phyloP scores from a whole-genome alignment of 2,888 invertebrate genomes.

The Temnothorax rugatulus region DNA sequence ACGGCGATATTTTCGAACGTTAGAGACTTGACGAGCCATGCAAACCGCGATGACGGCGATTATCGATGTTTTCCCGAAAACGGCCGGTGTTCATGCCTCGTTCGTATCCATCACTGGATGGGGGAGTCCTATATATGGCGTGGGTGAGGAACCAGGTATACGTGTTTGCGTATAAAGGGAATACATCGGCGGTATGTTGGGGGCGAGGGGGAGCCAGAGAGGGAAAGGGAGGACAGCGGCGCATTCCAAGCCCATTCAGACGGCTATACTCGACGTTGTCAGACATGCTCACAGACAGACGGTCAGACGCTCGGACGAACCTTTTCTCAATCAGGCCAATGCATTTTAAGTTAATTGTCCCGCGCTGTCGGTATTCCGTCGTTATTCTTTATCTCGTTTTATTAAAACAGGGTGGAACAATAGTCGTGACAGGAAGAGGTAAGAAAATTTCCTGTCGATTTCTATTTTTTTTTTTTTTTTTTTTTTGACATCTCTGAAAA shows the following conservation, averaged over 20 bases:
- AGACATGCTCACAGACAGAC: conserved; percentile 82
- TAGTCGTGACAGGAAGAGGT: conserved; percentile 7
- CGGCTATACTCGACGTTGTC: conserved; percentile 82
- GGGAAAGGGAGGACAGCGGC: conserved; percentile 64
- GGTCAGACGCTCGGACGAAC: conserved; percentile 77
- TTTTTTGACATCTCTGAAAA: conserved; percentile 34
- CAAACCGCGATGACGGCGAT: not conserved
- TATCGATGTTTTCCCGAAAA: conserved; percentile 35
- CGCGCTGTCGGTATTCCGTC: conserved; percentile 64
- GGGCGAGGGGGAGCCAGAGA: conserved; percentile 59
- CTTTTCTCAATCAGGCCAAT: conserved; percentile 78
- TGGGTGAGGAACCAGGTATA: conserved; percentile 71
- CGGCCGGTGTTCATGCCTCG: conserved; percentile 51
- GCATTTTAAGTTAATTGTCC: conserved; percentile 81
- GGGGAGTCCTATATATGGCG: conserved; percentile 72
- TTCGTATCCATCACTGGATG: conserved; percentile 71
- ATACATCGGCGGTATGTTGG: conserved; percentile 69
- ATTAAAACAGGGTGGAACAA: conserved; percentile 48
- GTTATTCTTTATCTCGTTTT: conserved; percentile 59
- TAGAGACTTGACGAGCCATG: not conserved
- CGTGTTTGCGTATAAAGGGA: conserved; percentile 79
- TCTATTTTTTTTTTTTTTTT: conserved; percentile 21
- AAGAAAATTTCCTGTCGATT: not conserved
- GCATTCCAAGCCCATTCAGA: conserved; percentile 83
- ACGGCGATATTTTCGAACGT: not conserved